Percentiles rank a stretch among this genome's conserved stretches.
These are phyloP conservation scores for Steinernema hermaphroditum DNA, from an alignment of 2,888 invertebrate genomes.

Conservation along the genomic window DNA sequence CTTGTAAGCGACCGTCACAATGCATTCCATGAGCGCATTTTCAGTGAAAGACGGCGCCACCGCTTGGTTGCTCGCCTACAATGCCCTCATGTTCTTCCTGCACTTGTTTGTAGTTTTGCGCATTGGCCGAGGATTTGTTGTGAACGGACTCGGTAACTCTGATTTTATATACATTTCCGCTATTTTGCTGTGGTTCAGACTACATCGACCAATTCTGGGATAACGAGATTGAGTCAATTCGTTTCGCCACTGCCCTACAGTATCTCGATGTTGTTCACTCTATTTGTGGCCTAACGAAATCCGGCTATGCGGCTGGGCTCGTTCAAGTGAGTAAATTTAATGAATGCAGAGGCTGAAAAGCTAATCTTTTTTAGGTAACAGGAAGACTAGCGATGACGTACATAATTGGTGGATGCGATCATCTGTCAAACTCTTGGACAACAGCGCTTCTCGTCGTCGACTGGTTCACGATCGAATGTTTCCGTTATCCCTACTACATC, in stretches of 20 bases:
- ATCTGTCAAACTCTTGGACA: slow-evolving; percentile 84
- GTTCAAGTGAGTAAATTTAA: slow-evolving; percentile 34
- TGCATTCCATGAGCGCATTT: neutral
- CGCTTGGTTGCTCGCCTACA: slow-evolving; percentile 67
- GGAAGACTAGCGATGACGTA: slow-evolving; percentile 82
- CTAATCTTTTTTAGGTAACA: slow-evolving; percentile 70
- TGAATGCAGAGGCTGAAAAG: neutral
- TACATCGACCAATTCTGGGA: slow-evolving; percentile 38
- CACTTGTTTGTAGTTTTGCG: slow-evolving; percentile 59
- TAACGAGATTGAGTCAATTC: slow-evolving; percentile 23
- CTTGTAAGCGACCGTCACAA: slow-evolving; percentile 42
- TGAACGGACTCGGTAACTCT: slow-evolving; percentile 30
- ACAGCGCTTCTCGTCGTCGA: slow-evolving; percentile 84
- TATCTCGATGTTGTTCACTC: slow-evolving; percentile 41
- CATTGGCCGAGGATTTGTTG: slow-evolving; percentile 30
- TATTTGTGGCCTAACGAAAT: slow-evolving; percentile 38
- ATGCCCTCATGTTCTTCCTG: slow-evolving; percentile 67
- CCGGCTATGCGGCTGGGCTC: slow-evolving; percentile 34
- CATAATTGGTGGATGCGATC: slow-evolving; percentile 79
- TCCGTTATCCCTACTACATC: slow-evolving; percentile 89
- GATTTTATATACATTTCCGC: neutral
- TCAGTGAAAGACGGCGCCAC: slow-evolving; percentile 29
- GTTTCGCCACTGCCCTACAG: slow-evolving; percentile 39
- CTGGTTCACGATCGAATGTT: slow-evolving; percentile 79
- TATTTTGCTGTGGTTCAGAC: too few species aligned